Conservation (phyloP, 2,113 vertebrate species). For the Pithys albifrons region DNA sequence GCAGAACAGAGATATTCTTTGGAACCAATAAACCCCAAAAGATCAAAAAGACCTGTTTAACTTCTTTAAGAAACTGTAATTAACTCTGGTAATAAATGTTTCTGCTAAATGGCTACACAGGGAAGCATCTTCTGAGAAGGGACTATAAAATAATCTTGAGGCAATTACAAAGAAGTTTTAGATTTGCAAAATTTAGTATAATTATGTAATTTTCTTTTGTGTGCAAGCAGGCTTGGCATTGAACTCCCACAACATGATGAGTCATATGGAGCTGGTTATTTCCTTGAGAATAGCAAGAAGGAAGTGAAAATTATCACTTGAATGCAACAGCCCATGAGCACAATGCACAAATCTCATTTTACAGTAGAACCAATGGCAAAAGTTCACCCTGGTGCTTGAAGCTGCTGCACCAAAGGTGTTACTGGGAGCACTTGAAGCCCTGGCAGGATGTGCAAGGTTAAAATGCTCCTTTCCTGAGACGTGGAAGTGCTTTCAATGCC, state of each 20-base stretch:
- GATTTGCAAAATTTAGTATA: slow-evolving; percentile 49
- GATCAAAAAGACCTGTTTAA: not conserved
- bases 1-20: not conserved
- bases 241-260: slow-evolving; percentile 54
- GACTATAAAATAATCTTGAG: slow-evolving; percentile 50
- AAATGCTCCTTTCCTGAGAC: not conserved
- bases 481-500: not conserved
- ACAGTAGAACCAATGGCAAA: not conserved
- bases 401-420: not conserved
- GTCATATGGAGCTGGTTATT: slow-evolving; percentile 50
- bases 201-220: slow-evolving; percentile 62
- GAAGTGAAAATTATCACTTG: slow-evolving; percentile 35
- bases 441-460: not conserved
- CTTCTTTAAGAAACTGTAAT: slow-evolving; percentile 38
- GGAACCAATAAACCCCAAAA: not conserved
- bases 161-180: slow-evolving; percentile 55
- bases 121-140: slow-evolving; percentile 25
- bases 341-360: not conserved
- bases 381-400: not conserved
- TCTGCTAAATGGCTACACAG: slow-evolving; percentile 26
- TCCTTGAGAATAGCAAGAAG: slow-evolving; percentile 34
- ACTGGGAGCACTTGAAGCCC: not conserved
- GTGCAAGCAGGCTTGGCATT: slow-evolving; percentile 52
- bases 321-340: not conserved
- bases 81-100: slow-evolving; percentile 51